A percentile compares a stretch with the other conserved stretches of the same genome.
Evolutionary conservation across 1,140 invertebrate species (phyloP).

Genomic region (Bombus sylvicola): DNA sequence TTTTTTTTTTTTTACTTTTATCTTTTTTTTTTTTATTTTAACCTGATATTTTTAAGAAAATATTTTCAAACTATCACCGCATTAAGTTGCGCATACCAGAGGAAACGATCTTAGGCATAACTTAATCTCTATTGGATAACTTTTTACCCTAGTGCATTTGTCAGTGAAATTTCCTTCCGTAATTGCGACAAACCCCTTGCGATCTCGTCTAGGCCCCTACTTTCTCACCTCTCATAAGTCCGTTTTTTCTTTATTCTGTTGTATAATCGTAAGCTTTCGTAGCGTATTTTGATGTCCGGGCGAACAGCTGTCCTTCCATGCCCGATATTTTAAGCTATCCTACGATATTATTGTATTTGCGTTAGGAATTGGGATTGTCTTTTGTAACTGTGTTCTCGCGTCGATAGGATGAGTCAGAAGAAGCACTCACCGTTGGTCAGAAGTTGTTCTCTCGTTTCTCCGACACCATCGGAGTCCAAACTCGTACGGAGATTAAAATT

Average conservation of each 20-base stretch:
- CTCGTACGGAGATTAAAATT: neutral
- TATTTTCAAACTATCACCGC: no score
- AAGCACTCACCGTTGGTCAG: slow-evolving; percentile 28
- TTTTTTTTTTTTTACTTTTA: neutral
- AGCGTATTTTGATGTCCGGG: no score
- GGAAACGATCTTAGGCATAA: no score
- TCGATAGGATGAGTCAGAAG: slow-evolving; percentile 61
- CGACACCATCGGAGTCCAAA: neutral
- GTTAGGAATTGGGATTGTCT: slow-evolving; percentile 45
- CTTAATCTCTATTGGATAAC: no score
- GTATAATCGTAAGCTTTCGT: slow-evolving; percentile 27
- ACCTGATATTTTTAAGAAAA: no score
- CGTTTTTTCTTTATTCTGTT: slow-evolving; percentile 28
- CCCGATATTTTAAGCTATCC: slow-evolving; percentile 79
- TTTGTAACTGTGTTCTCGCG: neutral
- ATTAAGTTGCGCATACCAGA: no score
- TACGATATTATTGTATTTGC: slow-evolving; percentile 72
- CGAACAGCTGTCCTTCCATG: slow-evolving; percentile 68
- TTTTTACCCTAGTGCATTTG: no score
- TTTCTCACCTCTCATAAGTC: no score
- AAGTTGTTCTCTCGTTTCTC: neutral
- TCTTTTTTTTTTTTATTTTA: slow-evolving; percentile 6
- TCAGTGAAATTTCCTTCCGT: no score
- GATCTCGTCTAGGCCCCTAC: no score
- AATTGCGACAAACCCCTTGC: neutral